Percentiles rank a stretch among this genome's conserved stretches.
Evolutionary conservation across 2,888 invertebrate genomes (phyloP).

Genomic region (Sipha maydis): DNA sequence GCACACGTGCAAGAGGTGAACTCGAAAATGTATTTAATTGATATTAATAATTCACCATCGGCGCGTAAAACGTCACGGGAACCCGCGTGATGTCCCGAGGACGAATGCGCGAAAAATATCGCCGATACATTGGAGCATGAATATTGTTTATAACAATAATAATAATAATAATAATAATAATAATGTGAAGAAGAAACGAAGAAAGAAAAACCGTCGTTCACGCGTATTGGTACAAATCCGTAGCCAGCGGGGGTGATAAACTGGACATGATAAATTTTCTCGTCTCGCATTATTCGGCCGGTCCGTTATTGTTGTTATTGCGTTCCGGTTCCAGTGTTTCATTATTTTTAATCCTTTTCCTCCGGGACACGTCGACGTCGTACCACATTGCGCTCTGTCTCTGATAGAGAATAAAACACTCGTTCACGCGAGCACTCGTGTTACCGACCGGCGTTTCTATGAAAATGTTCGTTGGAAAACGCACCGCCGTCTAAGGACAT

Average conservation of each 20-base stretch:
- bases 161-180: too few species aligned
- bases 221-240: too few species aligned
- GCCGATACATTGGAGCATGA: neutral
- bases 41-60: slow-evolving; percentile 35
- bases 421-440: too few species aligned
- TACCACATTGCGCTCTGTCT: neutral
- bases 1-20: neutral
- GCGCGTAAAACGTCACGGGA: slow-evolving; percentile 14
- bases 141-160: too few species aligned
- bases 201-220: neutral
- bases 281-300: neutral
- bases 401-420: too few species aligned
- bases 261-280: slow-evolving; percentile 24
- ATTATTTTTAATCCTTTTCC: slow-evolving; percentile 2
- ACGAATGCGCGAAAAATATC: neutral
- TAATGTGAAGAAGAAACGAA: neutral
- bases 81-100: slow-evolving; percentile 41
- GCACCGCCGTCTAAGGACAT: too few species aligned
- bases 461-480: too few species aligned
- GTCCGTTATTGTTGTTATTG: slow-evolving; percentile 1
- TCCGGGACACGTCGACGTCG: neutral
- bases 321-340: neutral
- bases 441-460: too few species aligned
- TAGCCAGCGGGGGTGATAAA: slow-evolving; percentile 48
- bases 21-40: neutral